Conservation (phyloP, 2,888 invertebrate species). For the Amblyjoppa fuscipennis region DNA sequence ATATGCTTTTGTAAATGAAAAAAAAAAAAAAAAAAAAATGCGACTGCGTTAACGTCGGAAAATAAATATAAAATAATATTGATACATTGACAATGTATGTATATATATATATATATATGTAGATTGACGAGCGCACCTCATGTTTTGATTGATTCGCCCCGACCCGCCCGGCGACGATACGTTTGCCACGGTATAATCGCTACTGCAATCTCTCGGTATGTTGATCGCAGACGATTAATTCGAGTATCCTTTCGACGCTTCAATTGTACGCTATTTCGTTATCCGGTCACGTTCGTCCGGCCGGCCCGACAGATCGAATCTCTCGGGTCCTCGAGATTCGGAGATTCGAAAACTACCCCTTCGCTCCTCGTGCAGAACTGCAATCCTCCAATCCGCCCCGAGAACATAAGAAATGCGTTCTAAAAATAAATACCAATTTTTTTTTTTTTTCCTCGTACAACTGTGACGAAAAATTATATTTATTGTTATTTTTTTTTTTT, state of each 20-base stretch:
- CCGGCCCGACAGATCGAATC: conserved; percentile 50
- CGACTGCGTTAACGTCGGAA: conserved; percentile 33
- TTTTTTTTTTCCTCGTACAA: background rate
- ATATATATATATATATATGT: background rate
- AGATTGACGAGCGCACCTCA: conserved; percentile 28
- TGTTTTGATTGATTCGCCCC: conserved; percentile 55
- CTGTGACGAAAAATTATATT: background rate
- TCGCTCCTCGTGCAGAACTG: conserved; percentile 20
- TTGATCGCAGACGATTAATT: conserved; percentile 46
- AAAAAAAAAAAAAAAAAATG: conserved; percentile 44
- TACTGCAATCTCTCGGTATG: conserved; percentile 49
- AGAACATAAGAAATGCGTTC: background rate
- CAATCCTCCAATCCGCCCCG: conserved; percentile 20
- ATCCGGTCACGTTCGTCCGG: conserved; percentile 56
- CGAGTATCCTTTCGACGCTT: conserved; percentile 44
- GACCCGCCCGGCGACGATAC: conserved; percentile 19
- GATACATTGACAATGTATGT: too few species aligned
- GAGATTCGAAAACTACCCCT: conserved; percentile 49
- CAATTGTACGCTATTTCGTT: conserved; percentile 50
- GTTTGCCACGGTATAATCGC: conserved; percentile 26
- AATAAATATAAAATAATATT: conserved; percentile 23
- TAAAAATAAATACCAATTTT: conserved; percentile 34
- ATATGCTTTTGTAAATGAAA: conserved; percentile 51
- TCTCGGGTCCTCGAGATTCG: conserved; percentile 37
- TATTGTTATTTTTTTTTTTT: too few species aligned